Evolutionary conservation across 2,888 invertebrate species (phyloP).

Genomic region (Cerceris ruficornis): DNA sequence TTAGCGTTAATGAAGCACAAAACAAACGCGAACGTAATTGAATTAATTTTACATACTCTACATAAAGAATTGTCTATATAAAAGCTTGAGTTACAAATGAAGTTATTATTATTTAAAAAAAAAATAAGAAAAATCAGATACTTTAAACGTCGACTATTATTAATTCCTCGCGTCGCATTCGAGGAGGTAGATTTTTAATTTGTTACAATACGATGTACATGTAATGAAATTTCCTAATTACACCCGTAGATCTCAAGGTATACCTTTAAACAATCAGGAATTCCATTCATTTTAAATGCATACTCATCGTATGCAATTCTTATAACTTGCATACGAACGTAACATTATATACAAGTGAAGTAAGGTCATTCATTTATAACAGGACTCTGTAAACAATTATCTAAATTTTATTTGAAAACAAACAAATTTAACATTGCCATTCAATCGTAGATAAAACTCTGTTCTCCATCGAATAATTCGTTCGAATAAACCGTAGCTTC

Average conservation of each 20-base stretch:
- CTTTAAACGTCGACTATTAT: too few species aligned
- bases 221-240: not conserved
- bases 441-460: slow-evolving; percentile 32
- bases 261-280: slow-evolving; percentile 3
- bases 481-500: not conserved
- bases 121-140: too few species aligned
- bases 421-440: slow-evolving; percentile 56
- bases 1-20: not conserved
- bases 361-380: slow-evolving; percentile 29
- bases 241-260: not conserved
- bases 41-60: slow-evolving; percentile 11
- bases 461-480: slow-evolving; percentile 24
- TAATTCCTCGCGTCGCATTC: too few species aligned
- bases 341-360: not conserved
- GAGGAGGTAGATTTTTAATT: too few species aligned
- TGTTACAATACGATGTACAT: too few species aligned
- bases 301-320: not conserved
- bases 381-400: slow-evolving; percentile 47
- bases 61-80: slow-evolving; percentile 1
- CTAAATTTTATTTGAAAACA: slow-evolving; percentile 64
- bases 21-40: slow-evolving; percentile 22
- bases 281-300: slow-evolving; percentile 1
- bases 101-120: not conserved
- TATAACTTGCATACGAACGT: not conserved
- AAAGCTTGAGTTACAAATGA: slow-evolving; percentile 19